phyloP scores from a whole-genome alignment of 1,140 invertebrate species.

The Bombus vancouverensis region DNA sequence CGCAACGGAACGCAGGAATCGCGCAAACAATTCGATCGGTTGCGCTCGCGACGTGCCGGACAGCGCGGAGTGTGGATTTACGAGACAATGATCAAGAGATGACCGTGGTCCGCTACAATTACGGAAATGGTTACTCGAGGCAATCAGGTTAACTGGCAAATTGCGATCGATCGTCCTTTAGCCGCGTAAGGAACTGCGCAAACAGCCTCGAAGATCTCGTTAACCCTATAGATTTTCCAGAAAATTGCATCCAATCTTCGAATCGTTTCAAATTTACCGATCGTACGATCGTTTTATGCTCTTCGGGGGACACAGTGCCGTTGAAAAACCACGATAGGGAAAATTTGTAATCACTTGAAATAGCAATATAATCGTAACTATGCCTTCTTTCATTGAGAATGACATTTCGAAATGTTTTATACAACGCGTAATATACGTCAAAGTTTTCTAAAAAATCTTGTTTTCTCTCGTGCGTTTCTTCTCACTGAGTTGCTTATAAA shows the following conservation, averaged over 20 bases:
- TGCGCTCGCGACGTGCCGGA: slow-evolving; percentile 54
- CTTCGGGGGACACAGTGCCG: no score
- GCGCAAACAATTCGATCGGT: slow-evolving; percentile 10
- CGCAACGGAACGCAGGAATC: not conserved
- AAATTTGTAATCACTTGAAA: not conserved
- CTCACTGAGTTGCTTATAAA: no score
- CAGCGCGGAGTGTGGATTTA: slow-evolving; percentile 58
- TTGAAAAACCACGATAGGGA: not conserved
- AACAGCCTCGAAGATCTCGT: not conserved
- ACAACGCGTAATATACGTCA: no score
- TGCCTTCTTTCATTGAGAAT: no score
- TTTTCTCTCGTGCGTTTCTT: no score
- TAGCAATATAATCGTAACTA: no score
- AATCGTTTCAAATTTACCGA: not conserved
- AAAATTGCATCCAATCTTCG: not conserved
- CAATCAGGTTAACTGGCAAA: slow-evolving; percentile 59
- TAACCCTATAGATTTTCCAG: not conserved
- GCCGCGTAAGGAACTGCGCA: slow-evolving; percentile 42
- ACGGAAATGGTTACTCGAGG: slow-evolving; percentile 54
- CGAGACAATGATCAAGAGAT: slow-evolving; percentile 64
- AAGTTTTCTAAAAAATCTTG: no score
- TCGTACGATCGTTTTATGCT: no score
- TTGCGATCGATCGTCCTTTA: slow-evolving; percentile 50
- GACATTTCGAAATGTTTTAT: no score
- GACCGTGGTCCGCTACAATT: slow-evolving; percentile 56